A percentile compares a stretch with the other conserved stretches of the same genome.
Evolutionary conservation across 92 coral and sea anemone genomes (phyloP).

Genomic region (Porites cylindrica): DNA sequence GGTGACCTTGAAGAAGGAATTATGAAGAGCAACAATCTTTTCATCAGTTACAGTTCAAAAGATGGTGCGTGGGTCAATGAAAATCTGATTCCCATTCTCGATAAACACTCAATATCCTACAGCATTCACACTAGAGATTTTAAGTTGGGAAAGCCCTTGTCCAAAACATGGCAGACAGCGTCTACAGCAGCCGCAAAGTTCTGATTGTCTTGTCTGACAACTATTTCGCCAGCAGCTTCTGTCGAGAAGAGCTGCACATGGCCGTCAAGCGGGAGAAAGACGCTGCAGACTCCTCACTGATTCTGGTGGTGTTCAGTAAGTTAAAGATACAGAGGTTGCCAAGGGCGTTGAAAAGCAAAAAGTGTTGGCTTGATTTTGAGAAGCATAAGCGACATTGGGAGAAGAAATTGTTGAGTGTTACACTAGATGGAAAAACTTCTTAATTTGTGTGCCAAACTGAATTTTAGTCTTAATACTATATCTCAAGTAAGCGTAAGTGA

Average conservation of each 20-base stretch:
- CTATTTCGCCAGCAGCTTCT: slow-evolving; percentile 74
- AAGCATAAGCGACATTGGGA: slow-evolving; percentile 44
- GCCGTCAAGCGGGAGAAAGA: slow-evolving; percentile 54
- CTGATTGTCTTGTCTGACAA: slow-evolving; percentile 76
- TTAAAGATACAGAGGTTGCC: slow-evolving; percentile 29
- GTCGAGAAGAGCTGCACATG: slow-evolving; percentile 74
- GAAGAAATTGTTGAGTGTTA: not conserved
- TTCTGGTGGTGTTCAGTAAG: slow-evolving; percentile 43
- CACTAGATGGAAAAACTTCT: not conserved
- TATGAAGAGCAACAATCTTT: not conserved
- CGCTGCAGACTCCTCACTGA: slow-evolving; percentile 18
- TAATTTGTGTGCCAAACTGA: no score
- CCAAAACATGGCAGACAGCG: slow-evolving; percentile 85
- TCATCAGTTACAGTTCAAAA: slow-evolving; percentile 56
- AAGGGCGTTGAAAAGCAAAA: slow-evolving; percentile 22
- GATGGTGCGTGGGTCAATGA: slow-evolving; percentile 54
- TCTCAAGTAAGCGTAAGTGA: no score
- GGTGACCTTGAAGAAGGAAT: not conserved
- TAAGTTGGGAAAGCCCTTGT: slow-evolving; percentile 69
- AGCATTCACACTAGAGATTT: slow-evolving; percentile 79
- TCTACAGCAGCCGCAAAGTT: slow-evolving; percentile 70
- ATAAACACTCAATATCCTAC: slow-evolving; percentile 45
- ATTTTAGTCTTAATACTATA: no score
- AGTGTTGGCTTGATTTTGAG: slow-evolving; percentile 35
- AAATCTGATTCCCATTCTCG: slow-evolving; percentile 47